Evolutionary conservation across 2,797 vertebrate species (phyloP).

Genomic region (Chaenodraco wilsoni): DNA sequence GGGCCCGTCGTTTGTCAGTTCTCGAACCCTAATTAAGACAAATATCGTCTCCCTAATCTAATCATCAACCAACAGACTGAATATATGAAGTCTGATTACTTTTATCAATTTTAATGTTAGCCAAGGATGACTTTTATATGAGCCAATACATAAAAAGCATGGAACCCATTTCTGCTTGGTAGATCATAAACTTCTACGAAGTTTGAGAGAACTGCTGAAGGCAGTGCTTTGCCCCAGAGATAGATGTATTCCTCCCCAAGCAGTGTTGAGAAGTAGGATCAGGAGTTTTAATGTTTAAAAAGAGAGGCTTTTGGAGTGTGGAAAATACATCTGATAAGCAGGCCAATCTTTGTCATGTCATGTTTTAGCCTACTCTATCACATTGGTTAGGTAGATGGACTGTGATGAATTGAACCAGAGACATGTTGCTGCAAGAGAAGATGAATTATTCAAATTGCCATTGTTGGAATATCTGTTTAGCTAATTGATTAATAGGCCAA

Average conservation of each 20-base stretch:
- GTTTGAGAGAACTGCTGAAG: constrained; percentile 34
- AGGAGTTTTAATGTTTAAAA: constrained; percentile 29
- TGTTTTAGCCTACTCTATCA: constrained; percentile 10
- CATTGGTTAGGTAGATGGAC: neutral
- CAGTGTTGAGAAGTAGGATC: constrained; percentile 19
- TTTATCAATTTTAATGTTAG: constrained; percentile 19
- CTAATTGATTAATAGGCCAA: constrained; percentile 51
- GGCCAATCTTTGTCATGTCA: constrained; percentile 6
- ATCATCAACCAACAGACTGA: constrained; percentile 36
- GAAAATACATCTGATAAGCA: neutral
- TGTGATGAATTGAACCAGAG: constrained; percentile 14
- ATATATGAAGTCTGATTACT: constrained; percentile 42
- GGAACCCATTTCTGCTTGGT: neutral
- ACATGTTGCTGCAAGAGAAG: constrained; percentile 3
- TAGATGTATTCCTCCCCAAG: constrained; percentile 20
- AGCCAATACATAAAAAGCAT: constrained; percentile 10
- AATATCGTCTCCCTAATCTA: neutral
- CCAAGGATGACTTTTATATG: constrained; percentile 3
- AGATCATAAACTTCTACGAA: constrained; percentile 36
- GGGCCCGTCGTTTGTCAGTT: too few relatives aligned
- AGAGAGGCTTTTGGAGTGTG: constrained; percentile 12
- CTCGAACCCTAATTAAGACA: constrained; percentile 12
- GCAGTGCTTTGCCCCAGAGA: constrained; percentile 21
- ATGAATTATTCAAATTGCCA: constrained; percentile 49
- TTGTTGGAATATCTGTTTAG: constrained; percentile 23